phyloP scores from a whole-genome alignment of 1,140 invertebrate species.

The Sweltsa coloradensis region DNA sequence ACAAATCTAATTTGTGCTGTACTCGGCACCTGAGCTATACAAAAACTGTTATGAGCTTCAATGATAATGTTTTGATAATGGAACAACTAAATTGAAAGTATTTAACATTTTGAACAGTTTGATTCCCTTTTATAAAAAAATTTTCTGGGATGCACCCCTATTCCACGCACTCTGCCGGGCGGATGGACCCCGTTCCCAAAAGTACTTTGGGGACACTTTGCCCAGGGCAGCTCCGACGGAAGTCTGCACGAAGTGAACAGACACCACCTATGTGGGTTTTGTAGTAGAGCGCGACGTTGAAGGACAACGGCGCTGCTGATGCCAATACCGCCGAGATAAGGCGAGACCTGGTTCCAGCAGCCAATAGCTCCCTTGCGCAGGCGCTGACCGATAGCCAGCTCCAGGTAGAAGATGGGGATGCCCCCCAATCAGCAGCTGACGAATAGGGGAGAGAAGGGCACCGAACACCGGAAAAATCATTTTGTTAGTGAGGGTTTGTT shows the following conservation, averaged over 20 bases:
- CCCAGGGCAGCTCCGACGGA: slow-evolving; percentile 79
- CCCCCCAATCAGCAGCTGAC: too few relatives aligned
- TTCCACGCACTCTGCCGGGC: slow-evolving; percentile 63
- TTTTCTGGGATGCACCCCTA: background rate
- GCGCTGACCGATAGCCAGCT: slow-evolving; percentile 83
- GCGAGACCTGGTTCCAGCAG: slow-evolving; percentile 86
- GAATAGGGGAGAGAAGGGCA: too few relatives aligned
- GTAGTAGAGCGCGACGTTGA: slow-evolving; percentile 96
- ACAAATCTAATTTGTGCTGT: too few relatives aligned
- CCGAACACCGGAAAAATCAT: too few relatives aligned
- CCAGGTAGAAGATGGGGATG: slow-evolving; percentile 89
- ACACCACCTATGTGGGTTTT: slow-evolving; percentile 98
- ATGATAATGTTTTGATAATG: too few relatives aligned
- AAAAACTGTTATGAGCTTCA: too few relatives aligned
- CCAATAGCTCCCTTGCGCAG: slow-evolving; percentile 87
- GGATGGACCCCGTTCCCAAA: slow-evolving; percentile 69
- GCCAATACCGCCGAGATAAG: slow-evolving; percentile 77
- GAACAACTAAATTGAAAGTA: too few relatives aligned
- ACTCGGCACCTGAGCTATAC: too few relatives aligned
- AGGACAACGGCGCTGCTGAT: slow-evolving; percentile 85
- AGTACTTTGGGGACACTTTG: slow-evolving; percentile 73
- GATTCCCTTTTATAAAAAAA: background rate
- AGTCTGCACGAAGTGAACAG: slow-evolving; percentile 82
- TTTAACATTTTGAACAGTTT: background rate
- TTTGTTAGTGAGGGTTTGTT: too few relatives aligned